Evolutionary conservation across 1,140 invertebrate species (phyloP).

Genomic region (Acyrthosiphon pisum): DNA sequence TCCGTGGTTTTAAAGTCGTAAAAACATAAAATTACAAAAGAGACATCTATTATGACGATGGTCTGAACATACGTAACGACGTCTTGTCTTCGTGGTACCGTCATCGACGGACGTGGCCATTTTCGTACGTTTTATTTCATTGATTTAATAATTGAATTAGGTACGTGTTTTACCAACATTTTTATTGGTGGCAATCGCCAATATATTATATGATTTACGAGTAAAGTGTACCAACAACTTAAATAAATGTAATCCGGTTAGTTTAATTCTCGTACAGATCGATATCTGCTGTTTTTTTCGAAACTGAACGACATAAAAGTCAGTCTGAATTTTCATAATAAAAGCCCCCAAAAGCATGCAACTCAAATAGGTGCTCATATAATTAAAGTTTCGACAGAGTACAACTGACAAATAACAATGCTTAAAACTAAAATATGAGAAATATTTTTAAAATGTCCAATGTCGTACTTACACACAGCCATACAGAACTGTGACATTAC

Average conservation of each 20-base stretch:
- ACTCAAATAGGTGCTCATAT: neutral
- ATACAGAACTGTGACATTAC: too few relatives aligned
- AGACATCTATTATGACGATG: neutral
- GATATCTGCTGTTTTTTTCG: neutral
- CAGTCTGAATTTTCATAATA: neutral
- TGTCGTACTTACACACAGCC: too few relatives aligned
- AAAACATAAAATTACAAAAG: neutral
- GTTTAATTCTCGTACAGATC: neutral
- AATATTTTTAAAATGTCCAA: too few relatives aligned
- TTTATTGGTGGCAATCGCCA: neutral
- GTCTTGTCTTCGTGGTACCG: neutral
- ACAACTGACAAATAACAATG: too few relatives aligned
- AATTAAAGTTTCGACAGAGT: neutral
- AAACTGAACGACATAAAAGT: neutral
- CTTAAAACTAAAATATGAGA: too few relatives aligned
- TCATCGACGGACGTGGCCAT: neutral
- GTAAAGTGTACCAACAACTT: neutral
- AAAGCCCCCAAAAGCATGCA: too few relatives aligned
- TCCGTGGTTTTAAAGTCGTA: neutral
- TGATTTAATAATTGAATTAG: slow-evolving; percentile 6
- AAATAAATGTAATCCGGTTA: neutral
- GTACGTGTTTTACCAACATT: neutral
- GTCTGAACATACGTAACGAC: neutral
- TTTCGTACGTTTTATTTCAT: neutral
- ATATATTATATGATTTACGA: neutral